A percentile compares a stretch with the other conserved stretches of the same genome.
phyloP scores from a whole-genome alignment of 2,113 vertebrate genomes.

The Probosciger aterrimus region DNA sequence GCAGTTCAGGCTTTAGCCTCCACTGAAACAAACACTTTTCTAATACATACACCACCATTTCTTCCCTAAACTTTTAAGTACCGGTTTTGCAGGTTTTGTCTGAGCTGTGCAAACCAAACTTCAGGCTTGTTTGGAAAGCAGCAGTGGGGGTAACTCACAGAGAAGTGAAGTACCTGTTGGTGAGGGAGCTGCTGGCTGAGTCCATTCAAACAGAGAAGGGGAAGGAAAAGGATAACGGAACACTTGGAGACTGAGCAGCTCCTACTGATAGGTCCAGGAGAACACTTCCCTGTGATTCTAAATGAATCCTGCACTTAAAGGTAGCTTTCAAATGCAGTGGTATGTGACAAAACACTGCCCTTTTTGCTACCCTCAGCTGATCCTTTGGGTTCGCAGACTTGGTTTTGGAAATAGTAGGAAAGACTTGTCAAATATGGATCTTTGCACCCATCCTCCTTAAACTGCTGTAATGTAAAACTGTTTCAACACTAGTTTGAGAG shows the following conservation, averaged over 20 bases:
- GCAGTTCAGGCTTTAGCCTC: neutral
- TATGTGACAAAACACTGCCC: neutral
- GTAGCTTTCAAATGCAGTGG: neutral
- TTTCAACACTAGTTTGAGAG: neutral
- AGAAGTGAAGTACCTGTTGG: neutral
- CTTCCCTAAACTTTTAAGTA: neutral
- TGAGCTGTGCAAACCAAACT: neutral
- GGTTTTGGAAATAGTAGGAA: neutral
- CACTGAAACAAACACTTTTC: neutral
- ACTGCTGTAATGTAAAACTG: neutral
- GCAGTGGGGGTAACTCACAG: neutral
- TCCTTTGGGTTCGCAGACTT: neutral
- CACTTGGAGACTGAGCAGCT: accelerated
- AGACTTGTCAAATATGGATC: neutral
- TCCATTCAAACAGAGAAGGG: neutral
- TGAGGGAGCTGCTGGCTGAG: neutral
- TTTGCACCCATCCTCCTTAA: neutral
- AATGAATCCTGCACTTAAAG: neutral
- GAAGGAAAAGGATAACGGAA: neutral
- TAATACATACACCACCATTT: neutral
- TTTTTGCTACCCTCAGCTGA: neutral
- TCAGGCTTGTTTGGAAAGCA: neutral
- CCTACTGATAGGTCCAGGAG: neutral
- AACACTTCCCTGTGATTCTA: neutral
- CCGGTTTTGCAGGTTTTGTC: neutral